These are phyloP conservation scores for Agonopterix alstromeriana DNA, from an alignment of 2,888 invertebrate genomes.

Conservation along the genomic window DNA sequence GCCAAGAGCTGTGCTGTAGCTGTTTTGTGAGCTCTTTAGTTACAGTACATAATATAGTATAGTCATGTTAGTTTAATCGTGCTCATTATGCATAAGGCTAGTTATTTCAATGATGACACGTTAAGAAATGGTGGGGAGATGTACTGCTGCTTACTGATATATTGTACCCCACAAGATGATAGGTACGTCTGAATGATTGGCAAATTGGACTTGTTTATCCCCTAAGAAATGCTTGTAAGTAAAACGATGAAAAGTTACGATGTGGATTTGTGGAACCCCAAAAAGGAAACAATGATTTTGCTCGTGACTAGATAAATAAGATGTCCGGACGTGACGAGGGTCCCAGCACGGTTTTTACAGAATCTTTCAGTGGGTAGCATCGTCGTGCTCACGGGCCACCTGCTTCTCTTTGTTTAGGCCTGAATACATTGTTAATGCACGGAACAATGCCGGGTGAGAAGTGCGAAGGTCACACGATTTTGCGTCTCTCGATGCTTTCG, in stretches of 20 bases:
- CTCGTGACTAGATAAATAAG: slow-evolving; percentile 72
- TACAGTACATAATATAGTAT: too few relatives aligned
- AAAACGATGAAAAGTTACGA: not conserved
- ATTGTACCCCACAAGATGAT: too few relatives aligned
- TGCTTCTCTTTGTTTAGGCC: slow-evolving; percentile 58
- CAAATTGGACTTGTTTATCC: too few relatives aligned
- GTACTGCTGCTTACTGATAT: too few relatives aligned
- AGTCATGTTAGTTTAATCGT: too few relatives aligned
- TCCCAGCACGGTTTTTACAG: slow-evolving; percentile 68
- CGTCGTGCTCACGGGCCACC: slow-evolving; percentile 34
- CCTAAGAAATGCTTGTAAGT: not conserved
- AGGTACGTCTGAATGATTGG: too few relatives aligned
- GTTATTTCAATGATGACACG: too few relatives aligned
- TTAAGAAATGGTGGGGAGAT: too few relatives aligned
- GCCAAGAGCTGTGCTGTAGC: too few relatives aligned
- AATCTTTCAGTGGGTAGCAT: slow-evolving; percentile 53
- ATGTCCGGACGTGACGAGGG: slow-evolving; percentile 70
- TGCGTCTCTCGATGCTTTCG: slow-evolving; percentile 9
- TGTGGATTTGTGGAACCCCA: slow-evolving; percentile 11
- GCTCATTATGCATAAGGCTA: too few relatives aligned
- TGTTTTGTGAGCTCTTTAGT: too few relatives aligned
- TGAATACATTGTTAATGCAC: slow-evolving; percentile 54
- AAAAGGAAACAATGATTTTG: slow-evolving; percentile 71
- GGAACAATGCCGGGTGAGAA: slow-evolving; percentile 7
- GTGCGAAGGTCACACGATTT: slow-evolving; percentile 23